These are phyloP conservation scores for Gila robusta DNA, from an alignment of 2,797 vertebrate species.

Conservation along the genomic window DNA sequence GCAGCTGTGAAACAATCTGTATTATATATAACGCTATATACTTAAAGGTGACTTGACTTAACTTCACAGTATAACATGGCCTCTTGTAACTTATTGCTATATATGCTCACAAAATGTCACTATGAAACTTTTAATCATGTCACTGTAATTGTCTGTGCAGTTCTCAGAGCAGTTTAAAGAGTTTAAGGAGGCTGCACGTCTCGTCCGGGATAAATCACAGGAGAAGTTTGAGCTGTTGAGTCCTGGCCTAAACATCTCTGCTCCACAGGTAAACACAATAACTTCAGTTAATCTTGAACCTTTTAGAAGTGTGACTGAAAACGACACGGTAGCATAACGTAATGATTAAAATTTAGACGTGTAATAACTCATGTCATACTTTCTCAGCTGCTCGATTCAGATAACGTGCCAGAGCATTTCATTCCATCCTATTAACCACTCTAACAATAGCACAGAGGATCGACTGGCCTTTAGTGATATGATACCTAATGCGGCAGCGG, in stretches of 20 bases:
- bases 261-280: constrained; percentile 86
- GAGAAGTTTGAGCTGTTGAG: constrained; percentile 93
- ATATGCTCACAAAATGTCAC: not conserved
- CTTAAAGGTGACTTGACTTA: not conserved
- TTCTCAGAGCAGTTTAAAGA: constrained; percentile 97
- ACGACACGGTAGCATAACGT: no score
- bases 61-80: not conserved
- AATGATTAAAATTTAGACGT: not conserved
- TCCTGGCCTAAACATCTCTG: constrained; percentile 85
- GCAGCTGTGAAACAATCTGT: not conserved
- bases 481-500: not conserved
- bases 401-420: not conserved
- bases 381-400: not conserved
- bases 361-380: not conserved
- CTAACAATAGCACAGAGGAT: constrained; percentile 17
- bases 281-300: not conserved
- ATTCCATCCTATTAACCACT: not conserved
- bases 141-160: constrained; percentile 70
- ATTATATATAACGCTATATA: not conserved
- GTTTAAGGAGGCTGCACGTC: constrained; percentile 90
- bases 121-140: not conserved
- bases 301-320: not conserved
- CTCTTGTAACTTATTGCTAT: not conserved
- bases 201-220: constrained; percentile 93
- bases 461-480: not conserved